Base-by-base conservation (phyloP, 2,797 vertebrate genomes). In the Xerus rutilus region DNA sequence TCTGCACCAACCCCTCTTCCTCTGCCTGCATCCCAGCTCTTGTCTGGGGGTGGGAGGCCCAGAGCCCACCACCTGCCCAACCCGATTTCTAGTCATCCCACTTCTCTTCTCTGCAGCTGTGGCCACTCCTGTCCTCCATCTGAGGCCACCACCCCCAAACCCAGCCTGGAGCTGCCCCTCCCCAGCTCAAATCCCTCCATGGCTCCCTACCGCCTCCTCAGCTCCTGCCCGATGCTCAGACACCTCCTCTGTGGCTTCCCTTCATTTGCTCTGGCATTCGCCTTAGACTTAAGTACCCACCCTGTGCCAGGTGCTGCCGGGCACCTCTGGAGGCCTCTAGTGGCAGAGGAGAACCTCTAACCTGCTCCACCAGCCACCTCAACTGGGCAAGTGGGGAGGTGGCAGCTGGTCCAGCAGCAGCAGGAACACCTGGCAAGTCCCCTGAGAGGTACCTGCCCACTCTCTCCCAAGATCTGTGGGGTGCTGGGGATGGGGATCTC, bases 21-120 rank as follows among this genome's bases (percentile, higher is more conserved):
- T 43, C 39, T 54, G 39, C 1, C 12, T 10, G 64, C 10, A 8
- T 28, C 45, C 13, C 7, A 4, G 43, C 84, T 73, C 59, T 45
- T 82, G 65, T 49, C 28, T 67, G 32, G 11, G 8, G 57, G 9
- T 11, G n/a, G 25, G 7, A 39, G 57, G 4, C n/a, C 85, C 74
- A 25, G 47, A 30, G 52, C 35, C 3, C 13, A 25, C 23, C 10
- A 5, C 65, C 65, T 0, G 1, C 45, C n/a, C 1, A 8, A 13
- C 35, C 20, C 72, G 45, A 1, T 77, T 54, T 43, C 18, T 7
- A 2, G 43, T 57, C 21, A 47, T 28, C 28, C 43, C 11, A 2
- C 7, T 45, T 57, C 85, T 43, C 62, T 4, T 25, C 8, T 74
- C 54, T 45, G 73, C 59, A 20, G 59, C 57, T 45, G 39, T 32